A percentile compares a stretch with the other conserved stretches of the same genome.
Evolutionary conservation across 2,113 vertebrate genomes (phyloP).

Genomic region (Grantiella picta): DNA sequence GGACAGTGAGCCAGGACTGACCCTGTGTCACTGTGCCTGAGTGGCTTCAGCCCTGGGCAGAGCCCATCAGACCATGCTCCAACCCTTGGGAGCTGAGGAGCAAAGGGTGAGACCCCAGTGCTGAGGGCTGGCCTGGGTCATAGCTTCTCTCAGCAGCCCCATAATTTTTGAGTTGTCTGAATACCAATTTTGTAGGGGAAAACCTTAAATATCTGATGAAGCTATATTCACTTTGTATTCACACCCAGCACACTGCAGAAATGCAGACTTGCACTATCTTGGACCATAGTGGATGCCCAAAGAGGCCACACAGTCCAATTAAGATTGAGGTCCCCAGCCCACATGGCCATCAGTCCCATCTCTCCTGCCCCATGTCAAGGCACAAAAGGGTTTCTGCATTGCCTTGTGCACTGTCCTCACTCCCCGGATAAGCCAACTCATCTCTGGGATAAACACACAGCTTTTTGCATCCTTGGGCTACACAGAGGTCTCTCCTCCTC

Average conservation of each 20-base stretch:
- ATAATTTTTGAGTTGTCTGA: neutral
- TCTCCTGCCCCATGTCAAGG: neutral
- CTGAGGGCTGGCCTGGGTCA: neutral
- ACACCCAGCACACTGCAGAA: neutral
- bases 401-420: neutral
- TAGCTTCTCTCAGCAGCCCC: neutral
- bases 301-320: neutral
- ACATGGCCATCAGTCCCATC: neutral
- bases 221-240: neutral
- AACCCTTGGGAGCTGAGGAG: neutral
- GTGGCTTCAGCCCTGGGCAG: neutral
- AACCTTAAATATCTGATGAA: neutral
- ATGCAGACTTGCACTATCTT: neutral
- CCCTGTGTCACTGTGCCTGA: neutral
- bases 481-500: neutral
- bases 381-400: neutral
- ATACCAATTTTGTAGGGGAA: neutral
- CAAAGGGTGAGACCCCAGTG: neutral
- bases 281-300: neutral
- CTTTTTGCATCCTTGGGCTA: neutral
- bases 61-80: neutral
- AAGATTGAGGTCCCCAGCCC: rapidly evolving
- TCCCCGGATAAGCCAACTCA: neutral
- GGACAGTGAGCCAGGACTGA: neutral
- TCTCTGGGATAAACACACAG: neutral